phyloP scores from a whole-genome alignment of 2,797 vertebrate genomes.

The Otolemur crassicaudatus region DNA sequence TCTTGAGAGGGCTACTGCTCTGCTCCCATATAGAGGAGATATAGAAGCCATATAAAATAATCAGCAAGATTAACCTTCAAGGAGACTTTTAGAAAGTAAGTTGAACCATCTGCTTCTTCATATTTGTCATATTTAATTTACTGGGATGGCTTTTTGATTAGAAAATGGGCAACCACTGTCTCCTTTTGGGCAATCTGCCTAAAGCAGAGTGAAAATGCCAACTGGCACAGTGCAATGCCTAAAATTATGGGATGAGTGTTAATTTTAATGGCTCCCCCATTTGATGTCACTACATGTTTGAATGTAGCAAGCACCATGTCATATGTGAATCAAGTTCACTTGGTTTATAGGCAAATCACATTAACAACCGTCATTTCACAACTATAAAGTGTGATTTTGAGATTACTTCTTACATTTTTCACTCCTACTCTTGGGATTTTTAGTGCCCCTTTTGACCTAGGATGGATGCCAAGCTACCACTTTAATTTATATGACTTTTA shows the following conservation, averaged over 20 bases:
- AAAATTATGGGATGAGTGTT: constrained; percentile 11
- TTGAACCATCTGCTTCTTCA: constrained; percentile 67
- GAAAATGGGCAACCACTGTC: constrained; percentile 66
- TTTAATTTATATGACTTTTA: constrained; percentile 61
- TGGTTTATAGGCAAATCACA: constrained; percentile 31
- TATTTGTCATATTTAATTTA: constrained; percentile 79
- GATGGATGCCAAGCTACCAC: constrained; percentile 50
- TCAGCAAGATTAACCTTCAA: constrained; percentile 58
- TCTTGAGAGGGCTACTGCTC: not conserved
- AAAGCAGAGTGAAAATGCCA: constrained; percentile 48
- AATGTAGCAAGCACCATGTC: not conserved
- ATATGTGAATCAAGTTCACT: not conserved
- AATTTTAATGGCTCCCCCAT: not conserved
- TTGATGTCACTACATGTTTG: not conserved
- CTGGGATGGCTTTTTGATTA: constrained; percentile 76
- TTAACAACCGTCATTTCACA: constrained; percentile 30
- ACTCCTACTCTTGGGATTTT: not conserved
- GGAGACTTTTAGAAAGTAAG: constrained; percentile 66
- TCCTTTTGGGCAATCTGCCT: constrained; percentile 74
- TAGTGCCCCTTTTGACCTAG: not conserved
- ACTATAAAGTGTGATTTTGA: not conserved
- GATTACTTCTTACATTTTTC: constrained; percentile 45
- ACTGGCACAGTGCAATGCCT: constrained; percentile 57
- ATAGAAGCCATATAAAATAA: constrained; percentile 55
- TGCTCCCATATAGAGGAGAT: not conserved